Percentiles rank a stretch among this genome's conserved stretches.
Evolutionary conservation across 2,113 vertebrate species (phyloP).

Genomic region (Euleptes europaea): DNA sequence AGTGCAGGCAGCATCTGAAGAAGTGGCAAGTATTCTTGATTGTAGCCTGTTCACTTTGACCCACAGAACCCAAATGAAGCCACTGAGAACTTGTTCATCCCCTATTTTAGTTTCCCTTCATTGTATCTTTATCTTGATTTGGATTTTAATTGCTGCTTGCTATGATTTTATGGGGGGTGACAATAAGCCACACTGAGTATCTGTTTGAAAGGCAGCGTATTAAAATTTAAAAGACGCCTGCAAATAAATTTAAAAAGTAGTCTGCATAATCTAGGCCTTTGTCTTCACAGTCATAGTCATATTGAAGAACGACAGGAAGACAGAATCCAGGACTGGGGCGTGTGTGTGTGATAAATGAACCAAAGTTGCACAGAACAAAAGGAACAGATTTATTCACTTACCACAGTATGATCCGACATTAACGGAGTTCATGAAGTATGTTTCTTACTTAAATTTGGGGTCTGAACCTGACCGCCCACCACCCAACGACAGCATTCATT

Average conservation of each 20-base stretch:
- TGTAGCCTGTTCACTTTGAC: not conserved
- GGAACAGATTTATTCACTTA: slow-evolving; percentile 63
- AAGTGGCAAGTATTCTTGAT: not conserved
- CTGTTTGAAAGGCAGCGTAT: not conserved
- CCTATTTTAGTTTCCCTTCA: not conserved
- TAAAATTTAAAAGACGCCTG: not conserved
- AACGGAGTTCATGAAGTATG: slow-evolving; percentile 59
- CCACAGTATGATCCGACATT: slow-evolving; percentile 57
- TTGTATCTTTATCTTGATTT: not conserved
- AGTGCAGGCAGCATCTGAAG: not conserved
- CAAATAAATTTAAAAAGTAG: not conserved
- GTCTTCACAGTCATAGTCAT: not conserved
- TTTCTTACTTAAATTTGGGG: slow-evolving; percentile 35
- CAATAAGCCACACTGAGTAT: not conserved
- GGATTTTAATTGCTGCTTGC: not conserved
- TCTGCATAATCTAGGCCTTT: not conserved
- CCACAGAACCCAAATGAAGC: not conserved
- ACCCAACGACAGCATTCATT: slow-evolving; percentile 45
- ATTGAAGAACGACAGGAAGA: not conserved
- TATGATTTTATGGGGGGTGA: not conserved
- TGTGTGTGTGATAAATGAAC: not conserved
- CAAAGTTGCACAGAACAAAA: slow-evolving; percentile 17
- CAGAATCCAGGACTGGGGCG: not conserved
- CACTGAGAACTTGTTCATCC: not conserved
- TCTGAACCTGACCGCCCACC: slow-evolving; percentile 7